Evolutionary conservation across 2,888 invertebrate species (phyloP), one percentile per base, ranked within the genome.

Genomic region (Amblyteles armatorius): DNA sequence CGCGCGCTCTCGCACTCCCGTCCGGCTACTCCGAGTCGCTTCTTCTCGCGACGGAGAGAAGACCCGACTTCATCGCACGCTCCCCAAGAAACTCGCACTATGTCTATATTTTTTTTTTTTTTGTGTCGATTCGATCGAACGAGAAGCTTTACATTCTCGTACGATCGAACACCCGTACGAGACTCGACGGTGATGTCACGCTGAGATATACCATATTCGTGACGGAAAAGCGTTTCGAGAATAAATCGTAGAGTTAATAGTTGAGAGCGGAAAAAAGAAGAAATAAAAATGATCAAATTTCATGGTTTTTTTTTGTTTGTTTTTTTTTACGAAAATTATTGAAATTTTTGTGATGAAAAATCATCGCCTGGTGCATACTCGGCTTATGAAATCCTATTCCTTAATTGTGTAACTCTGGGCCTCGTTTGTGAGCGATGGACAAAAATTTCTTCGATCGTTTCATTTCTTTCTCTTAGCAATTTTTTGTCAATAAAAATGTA

Each of bases 41-140:
- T 26, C 44, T 73, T 60, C 44, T 48, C 48, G 73, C 60, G 73
- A 60, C n/a, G 48, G 63, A 44, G 63, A 73, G 60, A 73, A 22
- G 13, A 16, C 19, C 11, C n/a, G 57, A 3, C n/a, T 57, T 44
- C 73, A 44, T 16, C 44, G 26, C 60, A 26, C 48, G n/a, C 60
- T 73, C 13, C 3, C 1, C 44, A 11, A 60, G 26, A 44, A n/a
- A 19, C 44, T 4, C 5, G 13, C n/a, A 55, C n/a, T 57, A 48
- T 72, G 26, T 63, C 50, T 71, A 26, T 40, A 60, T 73, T 22
- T 60, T 52, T 55, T 40, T 19, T 19, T 60, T 71, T 71, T 55
- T 33, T 1, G 11, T 72, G n/a, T 72, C 72, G 72, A 72, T 72
- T 33, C 11, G 19, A 36, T 36, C 22, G 36, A 52, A 72, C 11